phyloP scores from a whole-genome alignment of 2,797 vertebrate genomes.

The Sebastes variabilis region DNA sequence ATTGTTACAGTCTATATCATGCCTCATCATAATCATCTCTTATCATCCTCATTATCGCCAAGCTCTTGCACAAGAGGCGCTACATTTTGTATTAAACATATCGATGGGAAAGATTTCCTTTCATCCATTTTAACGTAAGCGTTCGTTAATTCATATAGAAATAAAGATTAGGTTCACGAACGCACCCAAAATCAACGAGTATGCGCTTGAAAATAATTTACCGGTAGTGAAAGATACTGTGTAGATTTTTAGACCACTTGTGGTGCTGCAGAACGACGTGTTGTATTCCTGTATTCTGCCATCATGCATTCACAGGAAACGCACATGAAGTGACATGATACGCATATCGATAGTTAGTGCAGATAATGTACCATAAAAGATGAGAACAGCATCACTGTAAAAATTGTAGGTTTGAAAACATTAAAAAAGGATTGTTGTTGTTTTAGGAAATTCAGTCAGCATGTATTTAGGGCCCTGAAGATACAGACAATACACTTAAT shows the following conservation, averaged over 20 bases:
- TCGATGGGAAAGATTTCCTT: fast-evolving
- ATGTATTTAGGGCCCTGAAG: neutral
- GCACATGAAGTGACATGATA: neutral
- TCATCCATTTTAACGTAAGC: too few relatives aligned
- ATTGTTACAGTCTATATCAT: neutral
- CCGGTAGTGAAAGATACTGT: neutral
- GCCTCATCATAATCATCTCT: neutral
- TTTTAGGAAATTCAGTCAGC: neutral
- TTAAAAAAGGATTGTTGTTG: neutral
- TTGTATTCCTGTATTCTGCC: neutral
- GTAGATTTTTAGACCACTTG: neutral
- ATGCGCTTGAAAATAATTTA: neutral
- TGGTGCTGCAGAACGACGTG: neutral
- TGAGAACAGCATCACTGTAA: neutral
- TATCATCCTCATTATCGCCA: neutral
- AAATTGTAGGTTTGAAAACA: neutral
- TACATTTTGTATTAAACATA: too few relatives aligned
- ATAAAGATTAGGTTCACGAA: too few relatives aligned
- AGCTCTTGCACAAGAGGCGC: neutral
- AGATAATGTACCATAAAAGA: neutral
- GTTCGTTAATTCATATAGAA: too few relatives aligned
- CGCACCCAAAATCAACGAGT: neutral
- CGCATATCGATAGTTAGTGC: neutral
- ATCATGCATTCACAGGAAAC: neutral
- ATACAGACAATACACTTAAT: neutral